Evolutionary conservation across 1,140 invertebrate genomes (phyloP), one percentile per base, ranked within the genome.

Genomic region (Armadillidium nasatum): DNA sequence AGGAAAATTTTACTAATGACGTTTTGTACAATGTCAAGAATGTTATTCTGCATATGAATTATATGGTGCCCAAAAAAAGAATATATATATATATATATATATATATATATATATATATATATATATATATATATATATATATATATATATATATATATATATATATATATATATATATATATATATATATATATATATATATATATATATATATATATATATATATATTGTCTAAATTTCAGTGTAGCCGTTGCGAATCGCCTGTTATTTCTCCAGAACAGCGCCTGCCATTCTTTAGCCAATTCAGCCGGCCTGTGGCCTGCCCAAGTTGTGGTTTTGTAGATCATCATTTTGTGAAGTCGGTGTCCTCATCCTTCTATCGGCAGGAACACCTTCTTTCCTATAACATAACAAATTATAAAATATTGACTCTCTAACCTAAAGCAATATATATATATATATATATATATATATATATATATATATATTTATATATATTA

Each of bases 281-380:
- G 85, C 89, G 93, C 80, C 87, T 96, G 78, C 92, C 93, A 86
- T 97, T 91, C 88, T 96, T 94, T 88, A 96, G 94, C 81, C 94
- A 97, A 86, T 98, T 97, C 88, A 96, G 94, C 84, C 93, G 94
- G 82, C 90, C 91, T 81, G 90, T 95, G 82, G 90, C 91, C 75
- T 98, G 96, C 86, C 94, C 93, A 10, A 92, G 93, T 84, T 98
- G 95, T 88, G 90, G 91, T 81, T 89, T 90, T 15, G 88, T 94
- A 77, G 95, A 97, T 86, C 92, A 92, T 46, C 95, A 98, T 87
- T 97, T 97, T 85, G 94, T 96, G 77, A 96, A 97, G 86, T 92
- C 93, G 15, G 85, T 96, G 81, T 87, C 89, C 45, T 79, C 77
- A 72, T 82, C 77, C 69, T 73, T 73, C 22, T 73, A 50, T 15